These are phyloP conservation scores for Pollenia amentaria DNA, from an alignment of 2,888 invertebrate genomes.

Conservation along the genomic window DNA sequence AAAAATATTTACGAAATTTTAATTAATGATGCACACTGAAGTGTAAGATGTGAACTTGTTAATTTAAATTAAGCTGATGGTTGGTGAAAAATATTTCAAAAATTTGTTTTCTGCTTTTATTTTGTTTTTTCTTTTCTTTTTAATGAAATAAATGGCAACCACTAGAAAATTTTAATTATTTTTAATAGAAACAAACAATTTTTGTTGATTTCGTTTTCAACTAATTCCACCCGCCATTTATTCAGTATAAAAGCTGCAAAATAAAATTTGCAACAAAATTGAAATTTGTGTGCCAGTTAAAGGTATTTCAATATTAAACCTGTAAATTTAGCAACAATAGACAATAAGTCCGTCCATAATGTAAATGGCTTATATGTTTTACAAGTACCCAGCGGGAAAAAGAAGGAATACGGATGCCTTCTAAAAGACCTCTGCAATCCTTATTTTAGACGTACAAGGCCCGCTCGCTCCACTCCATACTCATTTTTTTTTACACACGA, in stretches of 20 bases:
- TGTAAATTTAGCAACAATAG: slow-evolving; percentile 40
- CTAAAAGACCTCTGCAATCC: too few species aligned
- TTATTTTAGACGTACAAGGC: too few species aligned
- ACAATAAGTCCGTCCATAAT: not conserved
- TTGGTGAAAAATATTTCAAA: slow-evolving; percentile 32
- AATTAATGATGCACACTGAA: slow-evolving; percentile 51
- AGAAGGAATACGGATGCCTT: too few species aligned
- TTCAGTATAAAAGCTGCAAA: not conserved
- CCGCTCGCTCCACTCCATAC: too few species aligned
- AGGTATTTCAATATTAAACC: slow-evolving; percentile 37
- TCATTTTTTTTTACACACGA: too few species aligned
- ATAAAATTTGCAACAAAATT: not conserved
- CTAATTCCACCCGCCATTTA: not conserved
- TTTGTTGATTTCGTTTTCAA: not conserved
- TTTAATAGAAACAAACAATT: slow-evolving; percentile 21
- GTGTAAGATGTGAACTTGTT: slow-evolving; percentile 59
- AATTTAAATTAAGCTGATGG: slow-evolving; percentile 47
- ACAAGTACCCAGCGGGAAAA: too few species aligned
- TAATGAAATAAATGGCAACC: not conserved
- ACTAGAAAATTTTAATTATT: slow-evolving; percentile 4
- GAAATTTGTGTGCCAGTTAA: slow-evolving; percentile 24
- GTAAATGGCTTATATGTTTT: too few species aligned
- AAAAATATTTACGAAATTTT: slow-evolving; percentile 29
- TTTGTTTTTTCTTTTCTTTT: not conserved
- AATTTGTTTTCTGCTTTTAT: not conserved